Conservation (phyloP, 2,888 invertebrate species). For the Campaea margaritaria region DNA sequence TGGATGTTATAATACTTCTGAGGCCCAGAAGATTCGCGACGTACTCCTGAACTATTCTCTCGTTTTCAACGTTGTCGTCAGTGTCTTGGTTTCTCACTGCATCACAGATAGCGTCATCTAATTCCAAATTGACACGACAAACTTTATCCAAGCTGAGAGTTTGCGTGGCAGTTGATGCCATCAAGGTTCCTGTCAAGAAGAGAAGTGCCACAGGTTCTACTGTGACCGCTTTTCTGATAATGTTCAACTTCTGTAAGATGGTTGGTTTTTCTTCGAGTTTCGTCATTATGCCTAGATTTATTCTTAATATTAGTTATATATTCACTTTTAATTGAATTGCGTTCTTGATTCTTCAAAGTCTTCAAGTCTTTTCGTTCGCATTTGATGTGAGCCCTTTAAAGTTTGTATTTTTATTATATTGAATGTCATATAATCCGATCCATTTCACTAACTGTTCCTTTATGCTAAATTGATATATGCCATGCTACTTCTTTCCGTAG, state of each 20-base stretch:
- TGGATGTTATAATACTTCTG: constrained; percentile 90
- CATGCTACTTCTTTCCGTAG: too few species aligned
- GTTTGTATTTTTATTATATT: too few species aligned
- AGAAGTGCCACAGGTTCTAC: constrained; percentile 15
- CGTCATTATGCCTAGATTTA: not conserved
- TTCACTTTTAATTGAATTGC: too few species aligned
- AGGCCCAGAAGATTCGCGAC: constrained; percentile 89
- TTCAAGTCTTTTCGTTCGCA: too few species aligned
- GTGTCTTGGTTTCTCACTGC: constrained; percentile 86
- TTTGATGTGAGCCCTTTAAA: too few species aligned
- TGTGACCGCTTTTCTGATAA: constrained; percentile 2
- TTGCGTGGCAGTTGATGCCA: constrained; percentile 82
- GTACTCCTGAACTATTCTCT: constrained; percentile 84
- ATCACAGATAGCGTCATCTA: constrained; percentile 87
- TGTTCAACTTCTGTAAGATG: not conserved
- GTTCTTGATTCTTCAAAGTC: too few species aligned
- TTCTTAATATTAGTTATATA: too few species aligned
- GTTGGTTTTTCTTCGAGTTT: constrained; percentile 10
- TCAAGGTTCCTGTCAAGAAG: not conserved
- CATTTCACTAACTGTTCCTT: too few species aligned
- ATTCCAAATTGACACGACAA: constrained; percentile 87
- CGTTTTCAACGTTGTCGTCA: constrained; percentile 77
- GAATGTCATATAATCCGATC: too few species aligned
- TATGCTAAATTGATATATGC: too few species aligned
- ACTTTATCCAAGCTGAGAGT: constrained; percentile 33